Evolutionary conservation across 2,113 vertebrate genomes (phyloP).

Genomic region (Aegotheles bennettii): DNA sequence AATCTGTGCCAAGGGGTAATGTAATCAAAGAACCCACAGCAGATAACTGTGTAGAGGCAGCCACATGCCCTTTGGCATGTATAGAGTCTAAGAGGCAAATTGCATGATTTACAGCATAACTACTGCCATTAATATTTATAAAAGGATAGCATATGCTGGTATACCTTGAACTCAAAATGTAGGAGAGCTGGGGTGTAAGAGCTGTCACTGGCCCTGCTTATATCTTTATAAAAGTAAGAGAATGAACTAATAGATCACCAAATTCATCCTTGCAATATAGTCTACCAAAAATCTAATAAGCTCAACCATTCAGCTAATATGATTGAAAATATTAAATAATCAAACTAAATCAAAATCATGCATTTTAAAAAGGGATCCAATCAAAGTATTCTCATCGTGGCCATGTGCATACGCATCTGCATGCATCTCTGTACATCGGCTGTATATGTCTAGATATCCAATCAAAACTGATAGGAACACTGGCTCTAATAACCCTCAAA

Average conservation of each 20-base stretch:
- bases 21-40: not conserved
- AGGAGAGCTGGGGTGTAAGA: not conserved
- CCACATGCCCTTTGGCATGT: not conserved
- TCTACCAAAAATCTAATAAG: not conserved
- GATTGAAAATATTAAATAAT: not conserved
- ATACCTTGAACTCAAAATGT: accelerated
- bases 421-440: not conserved
- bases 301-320: not conserved
- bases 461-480: not conserved
- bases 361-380: not conserved
- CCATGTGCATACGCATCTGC: not conserved
- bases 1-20: not conserved
- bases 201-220: not conserved
- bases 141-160: not conserved
- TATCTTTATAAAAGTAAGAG: not conserved
- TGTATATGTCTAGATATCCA: not conserved
- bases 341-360: not conserved
- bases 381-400: not conserved
- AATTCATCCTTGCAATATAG: not conserved
- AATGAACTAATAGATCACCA: not conserved
- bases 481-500: not conserved
- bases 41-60: not conserved
- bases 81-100: not conserved
- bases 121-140: not conserved
- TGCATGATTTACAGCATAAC: not conserved